Base-by-base conservation (phyloP, 1,140 invertebrate species). In the Helicoverpa armigera region DNA sequence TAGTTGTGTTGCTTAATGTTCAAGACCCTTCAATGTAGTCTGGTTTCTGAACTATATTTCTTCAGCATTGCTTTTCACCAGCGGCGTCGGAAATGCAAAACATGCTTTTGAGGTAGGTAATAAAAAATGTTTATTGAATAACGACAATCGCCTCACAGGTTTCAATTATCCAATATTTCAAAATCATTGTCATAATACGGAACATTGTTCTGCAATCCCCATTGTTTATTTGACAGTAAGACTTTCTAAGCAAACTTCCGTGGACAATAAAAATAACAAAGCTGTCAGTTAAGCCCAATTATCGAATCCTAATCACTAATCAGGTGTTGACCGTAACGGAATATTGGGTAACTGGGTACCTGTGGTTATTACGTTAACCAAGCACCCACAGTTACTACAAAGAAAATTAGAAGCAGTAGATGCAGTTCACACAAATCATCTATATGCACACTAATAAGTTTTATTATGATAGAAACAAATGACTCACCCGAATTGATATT, bases 261-360 rank as follows among this genome's bases (percentile, higher is more conserved):
- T 31, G 35, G 43, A n/a, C 69, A 53, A 53, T 14, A 53, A 72
- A 70, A 72, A 54, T 54, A 72, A 72, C 69, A 72, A 72, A 53
- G 18, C 31, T 43, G 53, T 31, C 29, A 56, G 29, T 51, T 53
- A 35, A 43, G 12, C 54, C 58, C 35, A 76, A 76, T 76, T 63
- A 63, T 31, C 54, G 53, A 16, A 58, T 43, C 54, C 56, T 74
- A 58, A 74, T 78, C 63, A 43, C 29, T 78, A 58, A 78, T 79
- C 63, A 80, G 79, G 54, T 65, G 51, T 72, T 82, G 80, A 60
- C 73, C 80, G 73, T 72, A 77, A 72, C 80, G 56, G 50, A 60
- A 16, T 43, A 51, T 82, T 82, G 48, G 56, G 60, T 58, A 81
- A 81, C 60, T 63, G 54, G 65, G 35, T 58, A 80, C 69, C 69